Conservation (phyloP, 53 echinoderm and acorn worm species). For the Paelopatides confundens region DNA sequence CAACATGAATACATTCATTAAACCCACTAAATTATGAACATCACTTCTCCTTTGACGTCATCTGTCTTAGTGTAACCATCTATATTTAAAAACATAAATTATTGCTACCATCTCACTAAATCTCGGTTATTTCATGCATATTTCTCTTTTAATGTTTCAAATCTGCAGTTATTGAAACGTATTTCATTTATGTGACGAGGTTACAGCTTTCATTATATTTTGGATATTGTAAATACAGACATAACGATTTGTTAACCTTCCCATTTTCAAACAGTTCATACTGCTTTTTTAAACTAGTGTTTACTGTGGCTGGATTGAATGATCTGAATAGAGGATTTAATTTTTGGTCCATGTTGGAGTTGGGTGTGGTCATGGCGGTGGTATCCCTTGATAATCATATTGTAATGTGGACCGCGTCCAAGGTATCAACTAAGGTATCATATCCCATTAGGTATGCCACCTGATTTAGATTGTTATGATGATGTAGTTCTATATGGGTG, state of each 20-base stretch:
- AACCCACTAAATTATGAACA: not conserved
- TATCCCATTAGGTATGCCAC: not conserved
- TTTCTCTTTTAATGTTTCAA: slow-evolving; percentile 17
- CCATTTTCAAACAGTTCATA: too few species aligned
- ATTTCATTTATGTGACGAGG: not conserved
- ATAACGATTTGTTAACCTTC: not conserved
- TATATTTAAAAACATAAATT: not conserved
- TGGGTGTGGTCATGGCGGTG: too few species aligned
- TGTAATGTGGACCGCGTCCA: too few species aligned
- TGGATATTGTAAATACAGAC: not conserved
- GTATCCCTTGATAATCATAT: too few species aligned
- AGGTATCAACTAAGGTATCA: too few species aligned
- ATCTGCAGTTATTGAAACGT: slow-evolving; percentile 3
- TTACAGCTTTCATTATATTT: too few species aligned
- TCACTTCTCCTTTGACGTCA: too few species aligned
- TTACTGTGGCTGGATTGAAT: not conserved
- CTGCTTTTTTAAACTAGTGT: too few species aligned
- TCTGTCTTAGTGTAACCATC: not conserved
- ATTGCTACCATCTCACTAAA: not conserved
- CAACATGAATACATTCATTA: not conserved
- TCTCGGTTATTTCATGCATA: not conserved
- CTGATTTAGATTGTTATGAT: not conserved
- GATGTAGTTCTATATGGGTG: too few species aligned
- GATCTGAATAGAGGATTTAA: not conserved
- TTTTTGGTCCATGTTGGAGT: not conserved